phyloP scores from a whole-genome alignment of 2,113 vertebrate species.

The Bungarus multicinctus region DNA sequence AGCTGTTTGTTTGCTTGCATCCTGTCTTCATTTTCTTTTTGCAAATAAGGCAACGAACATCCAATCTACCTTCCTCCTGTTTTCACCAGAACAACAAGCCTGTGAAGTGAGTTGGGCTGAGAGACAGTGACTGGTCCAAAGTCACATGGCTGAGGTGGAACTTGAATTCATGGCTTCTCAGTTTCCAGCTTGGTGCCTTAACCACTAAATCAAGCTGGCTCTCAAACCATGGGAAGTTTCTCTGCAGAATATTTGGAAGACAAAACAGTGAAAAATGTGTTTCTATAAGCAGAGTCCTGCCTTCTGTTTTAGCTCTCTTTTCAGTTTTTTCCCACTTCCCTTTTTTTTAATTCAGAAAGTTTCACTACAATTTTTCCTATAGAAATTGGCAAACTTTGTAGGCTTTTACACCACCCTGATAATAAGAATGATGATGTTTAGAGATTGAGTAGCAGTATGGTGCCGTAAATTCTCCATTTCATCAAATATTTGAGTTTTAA shows the following conservation, averaged over 20 bases:
- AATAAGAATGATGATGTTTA: neutral
- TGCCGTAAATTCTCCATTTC: neutral
- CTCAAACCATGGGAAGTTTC: neutral
- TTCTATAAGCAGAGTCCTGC: neutral
- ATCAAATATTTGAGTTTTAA: neutral
- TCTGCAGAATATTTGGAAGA: neutral
- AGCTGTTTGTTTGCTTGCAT: neutral
- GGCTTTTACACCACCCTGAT: neutral
- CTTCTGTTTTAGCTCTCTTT: neutral
- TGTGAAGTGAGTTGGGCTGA: neutral
- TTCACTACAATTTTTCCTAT: neutral
- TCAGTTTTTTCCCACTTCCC: neutral
- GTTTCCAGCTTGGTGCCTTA: neutral
- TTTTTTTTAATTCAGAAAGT: neutral
- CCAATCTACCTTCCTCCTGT: neutral
- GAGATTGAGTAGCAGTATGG: neutral
- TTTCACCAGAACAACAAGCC: neutral
- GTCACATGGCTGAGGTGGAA: neutral
- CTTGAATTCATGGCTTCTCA: neutral
- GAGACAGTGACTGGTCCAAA: neutral
- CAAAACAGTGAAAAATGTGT: neutral
- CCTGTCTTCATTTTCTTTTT: neutral
- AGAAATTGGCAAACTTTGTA: neutral
- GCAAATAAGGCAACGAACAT: neutral
- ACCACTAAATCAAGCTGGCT: neutral